Evolutionary conservation across 2,113 vertebrate genomes (phyloP).

Genomic region (Cairina moschata): DNA sequence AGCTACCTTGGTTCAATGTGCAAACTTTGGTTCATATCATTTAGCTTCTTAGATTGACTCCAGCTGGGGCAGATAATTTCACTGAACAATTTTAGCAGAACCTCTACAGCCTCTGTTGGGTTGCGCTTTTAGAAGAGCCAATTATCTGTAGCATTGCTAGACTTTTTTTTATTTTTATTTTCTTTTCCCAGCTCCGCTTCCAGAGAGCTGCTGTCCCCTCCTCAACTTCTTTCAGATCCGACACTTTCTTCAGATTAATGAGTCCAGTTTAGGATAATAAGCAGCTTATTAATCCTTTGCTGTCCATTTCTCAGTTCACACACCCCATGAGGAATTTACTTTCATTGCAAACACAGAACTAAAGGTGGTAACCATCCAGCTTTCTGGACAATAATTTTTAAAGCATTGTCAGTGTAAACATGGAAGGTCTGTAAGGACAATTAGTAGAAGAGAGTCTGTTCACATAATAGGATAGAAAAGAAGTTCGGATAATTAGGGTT

Average conservation of each 20-base stretch:
- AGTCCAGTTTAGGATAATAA: neutral
- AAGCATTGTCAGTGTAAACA: neutral
- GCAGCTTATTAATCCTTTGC: neutral
- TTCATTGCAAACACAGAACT: neutral
- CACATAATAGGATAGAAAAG: neutral
- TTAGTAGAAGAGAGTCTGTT: neutral
- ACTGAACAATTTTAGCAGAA: neutral
- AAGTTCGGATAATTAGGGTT: neutral
- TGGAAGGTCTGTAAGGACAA: neutral
- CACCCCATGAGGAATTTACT: neutral
- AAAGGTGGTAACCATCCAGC: neutral
- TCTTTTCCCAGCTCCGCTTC: neutral
- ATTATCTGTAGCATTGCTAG: neutral
- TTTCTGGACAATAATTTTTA: neutral
- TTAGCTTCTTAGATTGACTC: neutral
- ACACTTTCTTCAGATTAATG: neutral
- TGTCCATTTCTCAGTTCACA: neutral
- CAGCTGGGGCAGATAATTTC: neutral
- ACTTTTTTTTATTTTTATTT: neutral
- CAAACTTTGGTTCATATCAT: neutral
- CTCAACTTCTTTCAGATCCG: neutral
- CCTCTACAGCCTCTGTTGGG: neutral
- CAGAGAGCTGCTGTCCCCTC: neutral
- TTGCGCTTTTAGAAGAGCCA: neutral
- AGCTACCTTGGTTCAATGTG: neutral